A percentile compares a stretch with the other conserved stretches of the same genome.
phyloP scores from a whole-genome alignment of 2,888 invertebrate genomes.

The Dinocampus coccinellae region DNA sequence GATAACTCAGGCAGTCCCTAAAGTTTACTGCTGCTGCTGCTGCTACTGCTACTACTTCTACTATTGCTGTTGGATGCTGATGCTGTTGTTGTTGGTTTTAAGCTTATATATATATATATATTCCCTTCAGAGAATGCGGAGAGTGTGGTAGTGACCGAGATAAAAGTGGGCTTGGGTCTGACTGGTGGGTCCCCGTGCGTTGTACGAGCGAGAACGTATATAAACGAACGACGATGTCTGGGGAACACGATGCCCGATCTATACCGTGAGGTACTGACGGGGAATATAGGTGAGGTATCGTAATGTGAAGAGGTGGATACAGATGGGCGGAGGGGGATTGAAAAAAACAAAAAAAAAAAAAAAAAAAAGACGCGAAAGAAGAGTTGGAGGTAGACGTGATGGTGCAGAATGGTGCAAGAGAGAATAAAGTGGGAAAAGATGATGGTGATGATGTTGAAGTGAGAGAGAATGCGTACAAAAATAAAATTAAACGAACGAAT shows the following conservation, averaged over 20 bases:
- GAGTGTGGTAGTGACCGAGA: slow-evolving; percentile 31
- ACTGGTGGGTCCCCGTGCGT: slow-evolving; percentile 33
- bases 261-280: neutral
- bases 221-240: slow-evolving; percentile 36
- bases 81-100: no score
- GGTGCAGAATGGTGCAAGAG: slow-evolving; percentile 12
- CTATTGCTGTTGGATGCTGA: no score
- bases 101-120: no score
- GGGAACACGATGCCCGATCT: slow-evolving; percentile 25
- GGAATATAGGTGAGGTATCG: no score
- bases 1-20: slow-evolving; percentile 53
- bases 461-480: slow-evolving; percentile 35
- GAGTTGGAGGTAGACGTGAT: no score
- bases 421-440: slow-evolving; percentile 29
- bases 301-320: neutral
- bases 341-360: no score
- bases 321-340: no score
- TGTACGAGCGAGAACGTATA: neutral
- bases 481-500: slow-evolving; percentile 52
- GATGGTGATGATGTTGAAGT: slow-evolving; percentile 16
- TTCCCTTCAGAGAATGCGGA: slow-evolving; percentile 27
- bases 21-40: slow-evolving; percentile 22
- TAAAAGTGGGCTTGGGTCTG: slow-evolving; percentile 39
- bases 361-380: no score
- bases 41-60: no score